Evolutionary conservation across 2,113 vertebrate genomes (phyloP).

Genomic region (Sigmodon hispidus): DNA sequence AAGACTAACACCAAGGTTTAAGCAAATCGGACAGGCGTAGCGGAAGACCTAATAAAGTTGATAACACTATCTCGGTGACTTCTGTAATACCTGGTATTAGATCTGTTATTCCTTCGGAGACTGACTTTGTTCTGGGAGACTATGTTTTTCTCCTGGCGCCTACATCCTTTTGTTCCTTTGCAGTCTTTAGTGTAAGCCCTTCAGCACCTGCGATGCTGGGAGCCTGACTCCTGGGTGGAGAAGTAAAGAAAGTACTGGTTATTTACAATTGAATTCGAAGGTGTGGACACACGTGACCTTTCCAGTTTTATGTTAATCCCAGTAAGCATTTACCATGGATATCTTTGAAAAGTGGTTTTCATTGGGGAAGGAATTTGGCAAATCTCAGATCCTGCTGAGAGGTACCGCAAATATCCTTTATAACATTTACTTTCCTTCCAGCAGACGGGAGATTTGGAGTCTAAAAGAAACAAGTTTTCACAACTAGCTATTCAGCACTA

Average conservation of each 20-base stretch:
- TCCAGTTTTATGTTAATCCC: slow-evolving; percentile 81
- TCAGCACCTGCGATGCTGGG: slow-evolving; percentile 80
- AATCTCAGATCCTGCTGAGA: slow-evolving; percentile 68
- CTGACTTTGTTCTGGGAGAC: slow-evolving; percentile 50
- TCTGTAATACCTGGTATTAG: background rate
- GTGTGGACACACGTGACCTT: slow-evolving; percentile 66
- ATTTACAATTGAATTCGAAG: slow-evolving; percentile 83
- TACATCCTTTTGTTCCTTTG: slow-evolving; percentile 77
- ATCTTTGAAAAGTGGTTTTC: slow-evolving; percentile 76
- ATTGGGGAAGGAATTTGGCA: slow-evolving; percentile 57
- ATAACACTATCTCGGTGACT: slow-evolving; percentile 36
- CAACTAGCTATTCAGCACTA: slow-evolving; percentile 24
- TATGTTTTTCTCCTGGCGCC: slow-evolving; percentile 70
- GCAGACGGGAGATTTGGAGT: background rate
- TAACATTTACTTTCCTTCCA: slow-evolving; percentile 64
- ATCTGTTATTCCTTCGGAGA: slow-evolving; percentile 20
- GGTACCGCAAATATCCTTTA: slow-evolving; percentile 55
- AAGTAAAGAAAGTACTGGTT: slow-evolving; percentile 35
- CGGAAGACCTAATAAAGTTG: slow-evolving; percentile 51
- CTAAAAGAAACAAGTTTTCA: slow-evolving; percentile 47
- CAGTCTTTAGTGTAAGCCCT: slow-evolving; percentile 62
- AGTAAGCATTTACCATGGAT: slow-evolving; percentile 35
- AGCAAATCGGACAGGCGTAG: slow-evolving; percentile 29
- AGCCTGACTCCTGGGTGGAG: slow-evolving; percentile 56
- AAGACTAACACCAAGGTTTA: slow-evolving; percentile 52